Conservation (phyloP, 2,113 vertebrate genomes). For the Corvus cornix region DNA sequence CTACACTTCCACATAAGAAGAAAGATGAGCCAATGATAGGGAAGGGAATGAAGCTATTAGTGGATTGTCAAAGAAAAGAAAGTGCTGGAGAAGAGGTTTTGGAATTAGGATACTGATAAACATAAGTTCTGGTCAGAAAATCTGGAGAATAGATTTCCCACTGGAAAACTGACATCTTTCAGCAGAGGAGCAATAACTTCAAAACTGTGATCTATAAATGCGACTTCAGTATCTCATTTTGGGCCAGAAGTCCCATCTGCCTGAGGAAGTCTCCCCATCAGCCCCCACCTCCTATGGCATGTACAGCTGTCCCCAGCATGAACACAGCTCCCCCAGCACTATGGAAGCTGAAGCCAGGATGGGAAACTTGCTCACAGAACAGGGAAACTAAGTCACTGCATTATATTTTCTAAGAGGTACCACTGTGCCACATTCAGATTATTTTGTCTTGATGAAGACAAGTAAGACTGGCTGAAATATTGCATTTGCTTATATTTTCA, state of each 20-base stretch:
- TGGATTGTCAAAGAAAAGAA: constrained; percentile 18
- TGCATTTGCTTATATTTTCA: background rate
- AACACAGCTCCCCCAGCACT: rapidly evolving
- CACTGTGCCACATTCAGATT: background rate
- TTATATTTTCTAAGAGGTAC: background rate
- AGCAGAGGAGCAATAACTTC: background rate
- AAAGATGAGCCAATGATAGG: constrained; percentile 35
- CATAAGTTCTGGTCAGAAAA: constrained; percentile 34
- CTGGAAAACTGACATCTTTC: background rate
- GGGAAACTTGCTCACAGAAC: background rate
- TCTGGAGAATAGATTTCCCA: background rate
- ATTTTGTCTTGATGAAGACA: background rate
- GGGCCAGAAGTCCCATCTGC: background rate
- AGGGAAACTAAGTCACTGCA: background rate
- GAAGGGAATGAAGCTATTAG: constrained; percentile 46
- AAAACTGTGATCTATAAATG: background rate
- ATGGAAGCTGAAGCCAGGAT: background rate
- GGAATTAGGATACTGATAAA: constrained; percentile 42
- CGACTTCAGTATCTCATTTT: background rate
- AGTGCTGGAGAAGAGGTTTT: constrained; percentile 33
- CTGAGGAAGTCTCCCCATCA: background rate
- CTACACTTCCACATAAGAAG: constrained; percentile 3
- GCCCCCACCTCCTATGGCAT: background rate
- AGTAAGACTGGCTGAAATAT: background rate
- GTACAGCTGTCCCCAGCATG: background rate